Base-by-base conservation (phyloP, 2,797 vertebrate genomes). In the Pogoniulus pusillus region DNA sequence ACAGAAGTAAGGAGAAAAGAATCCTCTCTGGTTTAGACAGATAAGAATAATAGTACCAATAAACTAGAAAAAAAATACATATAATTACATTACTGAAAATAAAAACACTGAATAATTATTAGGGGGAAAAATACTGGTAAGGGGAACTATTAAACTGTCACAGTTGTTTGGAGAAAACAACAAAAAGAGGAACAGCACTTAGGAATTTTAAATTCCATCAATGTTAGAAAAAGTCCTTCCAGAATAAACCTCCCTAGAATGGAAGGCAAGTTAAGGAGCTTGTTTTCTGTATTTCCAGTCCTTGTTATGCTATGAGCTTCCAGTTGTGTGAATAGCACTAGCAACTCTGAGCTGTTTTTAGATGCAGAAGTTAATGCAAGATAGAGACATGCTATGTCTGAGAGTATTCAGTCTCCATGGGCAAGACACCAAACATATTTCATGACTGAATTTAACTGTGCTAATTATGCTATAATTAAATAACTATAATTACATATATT, bases 401-500 rank as follows among this genome's bases (percentile, higher is more conserved):
- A 73, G 54, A 78, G 32, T 14, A 32, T 77, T 89, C 43, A 78
- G 45, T 84, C 74, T 82, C 72, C 9, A 12, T 4, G 2, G 55
- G 43, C 47, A 66, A 90, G 85, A 87, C 76, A 82, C 54, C 78
- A 96, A 93, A 84, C 34, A 66, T 19, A 6, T 69, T 87, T 95
- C 87, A 37, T 13, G 49, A 86, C 86, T 85, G 89, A 95, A 80
- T 88, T 76, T 91, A 74, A 93, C 83, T 93, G 71, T 59, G 76
- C 49, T 95, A 88, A 70, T 96, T 95, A 95, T 90, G 85, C 35
- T 77, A 84, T 85, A 96, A 96, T 92, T 94, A 93, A 92, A 85
- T 96, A 95, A 95, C 92, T 93, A 86, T 85, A 95, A 96, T 95
- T 93, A 94, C 87, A 96, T 96, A 93, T 91, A 97, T 95, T 95